These are phyloP conservation scores for Rotaria sp. DNA, from an alignment of 2,888 invertebrate species.

Conservation along the genomic window DNA sequence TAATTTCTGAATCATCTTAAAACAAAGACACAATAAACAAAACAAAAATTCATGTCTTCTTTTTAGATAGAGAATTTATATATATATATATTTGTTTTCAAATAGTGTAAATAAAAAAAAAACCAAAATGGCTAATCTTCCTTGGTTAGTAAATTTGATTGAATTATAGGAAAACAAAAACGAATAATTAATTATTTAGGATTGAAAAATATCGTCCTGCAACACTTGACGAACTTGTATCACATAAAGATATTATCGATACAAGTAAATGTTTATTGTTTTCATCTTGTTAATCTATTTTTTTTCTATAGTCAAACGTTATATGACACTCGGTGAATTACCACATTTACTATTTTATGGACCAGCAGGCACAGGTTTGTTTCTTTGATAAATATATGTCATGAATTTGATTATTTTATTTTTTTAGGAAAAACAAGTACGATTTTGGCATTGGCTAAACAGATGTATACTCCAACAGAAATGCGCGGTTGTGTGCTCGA, in stretches of 20 bases:
- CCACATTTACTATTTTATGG: conserved; percentile 95
- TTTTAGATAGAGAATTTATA: background rate
- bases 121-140: background rate
- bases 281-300: conserved; percentile 19
- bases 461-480: conserved; percentile 76
- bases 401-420: background rate
- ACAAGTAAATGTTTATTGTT: conserved; percentile 70
- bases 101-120: background rate
- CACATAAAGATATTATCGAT: conserved; percentile 88
- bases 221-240: conserved; percentile 81
- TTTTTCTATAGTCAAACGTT: conserved; percentile 53
- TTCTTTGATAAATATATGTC: background rate
- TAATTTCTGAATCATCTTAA: background rate
- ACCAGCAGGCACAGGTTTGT: conserved; percentile 78
- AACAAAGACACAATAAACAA: background rate
- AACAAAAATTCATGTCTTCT: background rate
- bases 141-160: background rate
- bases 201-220: conserved; percentile 96
- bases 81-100: background rate
- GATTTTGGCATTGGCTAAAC: conserved; percentile 84
- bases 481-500: conserved; percentile 81
- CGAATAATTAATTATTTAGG: conserved; percentile 57
- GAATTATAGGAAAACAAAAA: background rate
- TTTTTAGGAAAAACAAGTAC: conserved; percentile 75
- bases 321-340: conserved; percentile 79